A percentile compares a stretch with the other conserved stretches of the same genome.
Evolutionary conservation across 1,140 invertebrate genomes (phyloP).

Genomic region (Halyomorpha halys): DNA sequence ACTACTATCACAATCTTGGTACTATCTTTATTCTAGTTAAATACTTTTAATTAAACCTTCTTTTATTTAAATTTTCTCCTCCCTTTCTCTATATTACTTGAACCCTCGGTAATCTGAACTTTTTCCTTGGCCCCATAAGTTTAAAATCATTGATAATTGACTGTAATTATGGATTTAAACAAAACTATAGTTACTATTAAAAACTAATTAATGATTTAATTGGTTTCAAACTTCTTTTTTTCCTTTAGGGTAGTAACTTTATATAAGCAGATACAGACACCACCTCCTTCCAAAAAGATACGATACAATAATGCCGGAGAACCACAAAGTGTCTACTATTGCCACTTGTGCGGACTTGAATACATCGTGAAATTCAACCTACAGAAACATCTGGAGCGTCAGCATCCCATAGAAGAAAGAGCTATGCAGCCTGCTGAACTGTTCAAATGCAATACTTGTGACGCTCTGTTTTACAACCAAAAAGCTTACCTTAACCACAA

Average conservation of each 20-base stretch:
- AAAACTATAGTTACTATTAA: too few relatives aligned
- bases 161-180: too few relatives aligned
- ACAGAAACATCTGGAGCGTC: constrained; percentile 49
- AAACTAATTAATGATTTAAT: too few relatives aligned
- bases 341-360: constrained; percentile 54
- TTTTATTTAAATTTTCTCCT: too few relatives aligned
- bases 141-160: too few relatives aligned
- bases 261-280: constrained; percentile 42
- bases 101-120: too few relatives aligned
- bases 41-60: too few relatives aligned
- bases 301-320: constrained; percentile 46
- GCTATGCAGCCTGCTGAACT: constrained; percentile 43
- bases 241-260: constrained; percentile 39
- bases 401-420: constrained; percentile 46
- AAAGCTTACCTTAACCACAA: constrained; percentile 53
- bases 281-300: constrained; percentile 48
- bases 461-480: constrained; percentile 53
- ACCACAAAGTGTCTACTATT: constrained; percentile 51
- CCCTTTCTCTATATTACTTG: too few relatives aligned
- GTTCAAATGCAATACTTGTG: constrained; percentile 51
- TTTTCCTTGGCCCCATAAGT: too few relatives aligned
- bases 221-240: background rate
- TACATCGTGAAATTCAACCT: constrained; percentile 58
- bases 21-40: too few relatives aligned
- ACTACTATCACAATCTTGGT: background rate